These are phyloP conservation scores for Dynastes tityus DNA, from an alignment of 2,888 invertebrate genomes.

Conservation along the genomic window DNA sequence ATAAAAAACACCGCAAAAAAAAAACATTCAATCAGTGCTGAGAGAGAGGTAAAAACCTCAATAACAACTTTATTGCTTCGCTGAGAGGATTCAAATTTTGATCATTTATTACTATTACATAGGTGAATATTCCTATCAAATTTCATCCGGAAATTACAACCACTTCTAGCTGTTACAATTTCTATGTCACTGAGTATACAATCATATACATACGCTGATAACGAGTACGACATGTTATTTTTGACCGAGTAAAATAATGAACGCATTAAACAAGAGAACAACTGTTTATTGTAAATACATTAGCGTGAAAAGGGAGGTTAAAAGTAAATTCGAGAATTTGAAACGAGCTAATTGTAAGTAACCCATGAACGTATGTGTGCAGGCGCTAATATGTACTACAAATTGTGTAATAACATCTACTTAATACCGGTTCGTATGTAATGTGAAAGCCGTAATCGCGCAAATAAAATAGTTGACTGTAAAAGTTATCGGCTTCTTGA, in stretches of 20 bases:
- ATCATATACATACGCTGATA: background rate
- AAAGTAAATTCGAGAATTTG: background rate
- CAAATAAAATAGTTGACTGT: background rate
- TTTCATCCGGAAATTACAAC: too few relatives aligned
- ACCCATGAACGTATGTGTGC: background rate
- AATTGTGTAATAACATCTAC: background rate
- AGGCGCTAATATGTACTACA: background rate
- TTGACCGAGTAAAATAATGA: slow-evolving; percentile 1
- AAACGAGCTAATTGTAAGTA: background rate
- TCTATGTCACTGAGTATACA: too few relatives aligned
- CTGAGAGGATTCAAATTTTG: too few relatives aligned
- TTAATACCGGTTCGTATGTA: background rate
- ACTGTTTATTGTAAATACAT: background rate
- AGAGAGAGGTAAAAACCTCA: too few relatives aligned
- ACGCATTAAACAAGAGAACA: background rate
- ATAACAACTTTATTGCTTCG: too few relatives aligned
- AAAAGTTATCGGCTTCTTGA: background rate
- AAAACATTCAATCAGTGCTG: too few relatives aligned
- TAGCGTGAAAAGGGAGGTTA: background rate
- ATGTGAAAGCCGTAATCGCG: background rate
- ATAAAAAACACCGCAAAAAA: too few relatives aligned
- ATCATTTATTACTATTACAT: too few relatives aligned
- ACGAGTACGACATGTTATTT: background rate
- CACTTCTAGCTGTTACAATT: too few relatives aligned
- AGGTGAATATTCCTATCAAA: too few relatives aligned